Evolutionary conservation across 2,888 invertebrate genomes (phyloP).

Genomic region (Drosophila picticornis): DNA sequence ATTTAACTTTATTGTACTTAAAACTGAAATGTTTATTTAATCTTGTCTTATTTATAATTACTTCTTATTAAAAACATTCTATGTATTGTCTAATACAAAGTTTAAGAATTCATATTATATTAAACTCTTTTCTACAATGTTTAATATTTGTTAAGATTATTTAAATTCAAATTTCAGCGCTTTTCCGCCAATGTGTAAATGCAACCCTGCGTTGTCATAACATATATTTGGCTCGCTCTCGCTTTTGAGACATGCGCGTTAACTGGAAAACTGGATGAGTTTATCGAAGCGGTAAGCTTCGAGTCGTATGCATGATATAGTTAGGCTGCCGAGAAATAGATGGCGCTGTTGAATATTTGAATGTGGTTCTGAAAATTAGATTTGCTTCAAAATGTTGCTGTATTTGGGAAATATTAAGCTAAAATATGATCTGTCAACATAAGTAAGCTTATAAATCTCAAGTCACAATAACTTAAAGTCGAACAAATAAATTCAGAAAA

Average conservation of each 20-base stretch:
- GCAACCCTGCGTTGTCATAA: background rate
- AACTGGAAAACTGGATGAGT: background rate
- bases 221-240: constrained; percentile 25
- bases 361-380: background rate
- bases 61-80: background rate
- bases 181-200: background rate
- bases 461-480: background rate
- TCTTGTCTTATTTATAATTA: background rate
- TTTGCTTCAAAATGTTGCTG: background rate
- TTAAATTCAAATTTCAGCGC: background rate
- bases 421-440: background rate
- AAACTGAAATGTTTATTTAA: background rate
- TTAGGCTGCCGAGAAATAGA: background rate
- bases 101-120: background rate
- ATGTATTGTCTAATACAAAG: background rate
- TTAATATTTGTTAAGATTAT: background rate
- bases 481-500: background rate
- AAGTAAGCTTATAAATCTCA: background rate
- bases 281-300: constrained; percentile 26
- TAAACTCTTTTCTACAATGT: background rate
- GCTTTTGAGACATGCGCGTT: too few relatives aligned
- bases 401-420: background rate
- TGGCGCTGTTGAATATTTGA: constrained; percentile 1
- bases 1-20: constrained; percentile 4
- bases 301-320: background rate